These are phyloP conservation scores for Adelosebastes latens DNA, from an alignment of 2,797 vertebrate species.

Conservation along the genomic window DNA sequence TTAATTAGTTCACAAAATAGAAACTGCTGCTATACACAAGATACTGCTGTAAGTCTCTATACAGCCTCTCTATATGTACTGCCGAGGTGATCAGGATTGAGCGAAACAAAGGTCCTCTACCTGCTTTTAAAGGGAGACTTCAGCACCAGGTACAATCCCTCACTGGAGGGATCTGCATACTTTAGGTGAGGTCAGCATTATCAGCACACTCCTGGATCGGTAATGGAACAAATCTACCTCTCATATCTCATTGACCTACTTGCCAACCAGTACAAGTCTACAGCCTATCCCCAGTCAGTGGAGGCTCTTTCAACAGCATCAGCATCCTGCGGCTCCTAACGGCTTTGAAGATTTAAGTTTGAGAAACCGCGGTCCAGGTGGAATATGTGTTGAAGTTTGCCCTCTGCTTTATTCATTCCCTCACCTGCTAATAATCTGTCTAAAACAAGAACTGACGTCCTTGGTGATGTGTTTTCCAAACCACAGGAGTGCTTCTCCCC, in stretches of 20 bases:
- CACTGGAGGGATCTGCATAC: constrained; percentile 1
- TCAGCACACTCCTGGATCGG: constrained; percentile 19
- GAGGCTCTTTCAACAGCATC: constrained; percentile 57
- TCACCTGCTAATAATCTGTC: constrained; percentile 68
- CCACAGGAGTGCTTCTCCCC: constrained; percentile 37
- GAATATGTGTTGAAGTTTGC: constrained; percentile 61
- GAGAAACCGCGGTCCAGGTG: constrained; percentile 53
- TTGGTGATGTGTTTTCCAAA: constrained; percentile 56
- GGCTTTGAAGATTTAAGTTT: constrained; percentile 70
- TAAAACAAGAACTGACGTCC: constrained; percentile 56
- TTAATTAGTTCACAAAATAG: not conserved
- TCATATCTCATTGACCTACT: constrained; percentile 67
- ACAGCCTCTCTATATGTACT: not conserved
- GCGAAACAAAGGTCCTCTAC: not conserved
- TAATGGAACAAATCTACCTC: constrained; percentile 37
- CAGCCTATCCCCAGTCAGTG: constrained; percentile 41
- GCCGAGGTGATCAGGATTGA: not conserved
- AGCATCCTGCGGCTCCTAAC: constrained; percentile 53
- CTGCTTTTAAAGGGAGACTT: not conserved
- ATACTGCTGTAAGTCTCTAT: constrained; percentile 5
- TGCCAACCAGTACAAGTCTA: constrained; percentile 48
- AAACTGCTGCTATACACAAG: not conserved
- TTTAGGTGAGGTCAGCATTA: constrained; percentile 19
- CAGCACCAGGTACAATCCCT: not conserved
- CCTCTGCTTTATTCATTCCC: constrained; percentile 62